Evolutionary conservation across 1,140 invertebrate species (phyloP).

Genomic region (Drosophila grimshawi): DNA sequence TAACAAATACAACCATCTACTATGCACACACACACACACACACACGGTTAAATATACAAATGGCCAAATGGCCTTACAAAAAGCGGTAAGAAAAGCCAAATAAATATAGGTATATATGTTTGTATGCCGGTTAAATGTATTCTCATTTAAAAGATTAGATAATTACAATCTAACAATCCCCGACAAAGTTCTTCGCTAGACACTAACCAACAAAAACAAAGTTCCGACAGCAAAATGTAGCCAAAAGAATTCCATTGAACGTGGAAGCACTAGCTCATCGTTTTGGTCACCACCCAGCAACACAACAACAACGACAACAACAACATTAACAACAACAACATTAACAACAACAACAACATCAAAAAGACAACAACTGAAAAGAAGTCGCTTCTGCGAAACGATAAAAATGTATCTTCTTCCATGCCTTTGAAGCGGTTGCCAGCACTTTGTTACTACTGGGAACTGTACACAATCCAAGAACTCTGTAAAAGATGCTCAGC

Average conservation of each 20-base stretch:
- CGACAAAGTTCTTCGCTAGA: conserved; percentile 3
- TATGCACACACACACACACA: no score
- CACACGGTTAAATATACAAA: neutral
- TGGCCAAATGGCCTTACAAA: conserved; percentile 6
- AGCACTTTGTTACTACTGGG: conserved; percentile 6
- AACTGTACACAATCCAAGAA: neutral
- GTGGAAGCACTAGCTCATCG: conserved; percentile 14
- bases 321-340: no score
- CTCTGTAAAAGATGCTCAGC: conserved; percentile 11
- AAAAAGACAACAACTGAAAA: neutral
- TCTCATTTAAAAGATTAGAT: conserved; percentile 39
- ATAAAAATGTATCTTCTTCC: conserved; percentile 19
- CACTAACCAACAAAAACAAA: conserved; percentile 2
- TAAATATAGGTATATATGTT: conserved; percentile 7
- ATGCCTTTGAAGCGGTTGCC: conserved; percentile 6
- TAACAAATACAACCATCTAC: neutral
- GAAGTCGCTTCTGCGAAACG: conserved; percentile 23
- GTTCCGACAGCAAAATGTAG: neutral
- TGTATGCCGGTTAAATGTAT: neutral
- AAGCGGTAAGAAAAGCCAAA: conserved; percentile 12
- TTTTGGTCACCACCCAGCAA: conserved; percentile 2
- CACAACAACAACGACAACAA: neutral
- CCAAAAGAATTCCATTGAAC: conserved; percentile 34
- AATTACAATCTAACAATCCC: conserved; percentile 33
- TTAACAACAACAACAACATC: no score